A percentile compares a stretch with the other conserved stretches of the same genome.
Conservation (phyloP, 2,797 vertebrate genomes). For the Leptodactylus fallax region DNA sequence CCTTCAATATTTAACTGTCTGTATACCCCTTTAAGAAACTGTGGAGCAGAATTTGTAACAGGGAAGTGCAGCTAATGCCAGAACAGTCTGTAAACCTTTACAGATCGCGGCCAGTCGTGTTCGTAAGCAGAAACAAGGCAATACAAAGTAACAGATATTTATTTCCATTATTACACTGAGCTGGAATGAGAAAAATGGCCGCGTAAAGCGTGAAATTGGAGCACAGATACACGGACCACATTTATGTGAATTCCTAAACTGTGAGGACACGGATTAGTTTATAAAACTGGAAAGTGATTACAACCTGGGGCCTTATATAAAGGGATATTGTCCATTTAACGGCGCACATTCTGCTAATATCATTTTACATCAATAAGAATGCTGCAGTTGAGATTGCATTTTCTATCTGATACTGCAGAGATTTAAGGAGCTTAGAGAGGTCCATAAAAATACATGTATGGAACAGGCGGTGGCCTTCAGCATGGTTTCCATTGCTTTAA, state of each 20-base stretch:
- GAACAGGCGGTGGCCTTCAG: not conserved
- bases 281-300: conserved; percentile 15
- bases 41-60: not conserved
- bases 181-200: conserved; percentile 32
- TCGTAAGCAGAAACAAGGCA: not conserved
- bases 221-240: conserved; percentile 17
- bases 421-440: not conserved
- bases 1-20: too few relatives aligned
- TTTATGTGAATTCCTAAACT: conserved; percentile 40
- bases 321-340: not conserved
- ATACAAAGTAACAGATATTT: not conserved
- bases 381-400: not conserved
- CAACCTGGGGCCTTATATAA: conserved; percentile 21
- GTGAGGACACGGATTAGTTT: conserved; percentile 26
- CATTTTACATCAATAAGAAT: not conserved
- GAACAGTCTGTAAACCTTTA: not conserved
- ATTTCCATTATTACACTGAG: conserved; percentile 34
- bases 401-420: conserved; percentile 28
- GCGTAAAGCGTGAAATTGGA: conserved; percentile 19
- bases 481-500: not conserved
- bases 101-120: not conserved
- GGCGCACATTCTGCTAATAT: not conserved
- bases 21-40: too few relatives aligned
- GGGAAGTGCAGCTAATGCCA: not conserved
- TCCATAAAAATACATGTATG: conserved; percentile 7